Base-by-base conservation (phyloP, 2,113 vertebrate species). In the Paracanthobrama guichenoti region DNA sequence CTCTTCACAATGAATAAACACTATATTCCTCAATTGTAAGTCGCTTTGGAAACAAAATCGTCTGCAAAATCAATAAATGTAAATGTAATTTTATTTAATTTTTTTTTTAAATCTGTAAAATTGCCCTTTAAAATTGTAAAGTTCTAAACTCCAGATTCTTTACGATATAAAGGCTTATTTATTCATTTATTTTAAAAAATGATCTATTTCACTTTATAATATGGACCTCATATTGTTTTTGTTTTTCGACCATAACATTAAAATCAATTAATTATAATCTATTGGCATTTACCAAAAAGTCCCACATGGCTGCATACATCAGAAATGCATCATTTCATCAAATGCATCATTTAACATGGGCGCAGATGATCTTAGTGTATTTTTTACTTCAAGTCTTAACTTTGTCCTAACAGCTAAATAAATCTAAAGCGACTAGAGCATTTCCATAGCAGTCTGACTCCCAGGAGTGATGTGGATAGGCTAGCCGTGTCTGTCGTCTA, bases 381-480 rank as follows among this genome's bases (percentile, higher is more conserved):
- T n/a, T 71, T 67, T 67, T 14, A 9, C 67, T 42, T 60, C 8
- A n/a, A 14, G 75, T 24, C 53, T 39, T 24, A 46, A 79, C 77
- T 64, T 44, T 1, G 9, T 44, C 76, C 22, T 1, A 79, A 26
- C 77, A 20, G 57, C 39, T 10, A 62, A 62, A 79, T 79, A 64
- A 64, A 84, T 57, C 59, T 1, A 59, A 24, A 55, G 22, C n/a
- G 77, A 81, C 80, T 84, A 71, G 64, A 64, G 71, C 46, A 66
- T 87, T 84, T 78, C 53, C 55, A 22, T n/a, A 16, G 24, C 26
- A 62, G 72, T 6, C 69, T 71, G 50, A 75, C 77, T 74, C 55
- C 53, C 39, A 1, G 42, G 82, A 84, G 73, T n/a, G 73, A 77
- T 84, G 60, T 67, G 73, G 48, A 84, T 50, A 53, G 73, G 39